A percentile compares a stretch with the other conserved stretches of the same genome.
Conservation (phyloP, 2,797 vertebrate genomes). For the Smutsia gigantea region DNA sequence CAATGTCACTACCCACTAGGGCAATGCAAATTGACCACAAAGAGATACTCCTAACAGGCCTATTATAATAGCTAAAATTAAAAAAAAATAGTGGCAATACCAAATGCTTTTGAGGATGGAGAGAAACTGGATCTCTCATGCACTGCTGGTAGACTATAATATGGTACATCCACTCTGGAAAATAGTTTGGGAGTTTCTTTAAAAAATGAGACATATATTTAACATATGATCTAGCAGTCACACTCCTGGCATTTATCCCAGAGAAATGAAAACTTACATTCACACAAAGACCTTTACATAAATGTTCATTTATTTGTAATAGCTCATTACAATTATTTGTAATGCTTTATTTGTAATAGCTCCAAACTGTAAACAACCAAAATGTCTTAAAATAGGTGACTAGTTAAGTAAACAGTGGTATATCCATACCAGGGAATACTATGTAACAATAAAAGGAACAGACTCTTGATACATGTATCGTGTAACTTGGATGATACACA, state of each 20-base stretch:
- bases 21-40: not conserved
- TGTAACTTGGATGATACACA: not conserved
- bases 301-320: slow-evolving; percentile 26
- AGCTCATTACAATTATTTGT: not conserved
- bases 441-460: not conserved
- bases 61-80: not conserved
- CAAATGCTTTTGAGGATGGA: not conserved
- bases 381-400: not conserved
- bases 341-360: not conserved
- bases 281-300: not conserved
- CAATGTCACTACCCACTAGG: not conserved
- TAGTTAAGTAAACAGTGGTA: not conserved
- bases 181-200: not conserved
- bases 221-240: not conserved
- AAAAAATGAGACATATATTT: not conserved
- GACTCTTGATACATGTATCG: not conserved
- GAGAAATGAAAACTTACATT: not conserved
- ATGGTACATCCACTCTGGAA: not conserved
- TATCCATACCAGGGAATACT: not conserved
- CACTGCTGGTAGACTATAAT: not conserved
- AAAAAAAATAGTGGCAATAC: not conserved
- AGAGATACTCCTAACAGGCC: not conserved
- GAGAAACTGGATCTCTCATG: not conserved
- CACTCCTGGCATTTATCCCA: not conserved
- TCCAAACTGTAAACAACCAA: not conserved